Evolutionary conservation across 2,113 vertebrate genomes (phyloP).

Genomic region (Tachysurus vachellii): DNA sequence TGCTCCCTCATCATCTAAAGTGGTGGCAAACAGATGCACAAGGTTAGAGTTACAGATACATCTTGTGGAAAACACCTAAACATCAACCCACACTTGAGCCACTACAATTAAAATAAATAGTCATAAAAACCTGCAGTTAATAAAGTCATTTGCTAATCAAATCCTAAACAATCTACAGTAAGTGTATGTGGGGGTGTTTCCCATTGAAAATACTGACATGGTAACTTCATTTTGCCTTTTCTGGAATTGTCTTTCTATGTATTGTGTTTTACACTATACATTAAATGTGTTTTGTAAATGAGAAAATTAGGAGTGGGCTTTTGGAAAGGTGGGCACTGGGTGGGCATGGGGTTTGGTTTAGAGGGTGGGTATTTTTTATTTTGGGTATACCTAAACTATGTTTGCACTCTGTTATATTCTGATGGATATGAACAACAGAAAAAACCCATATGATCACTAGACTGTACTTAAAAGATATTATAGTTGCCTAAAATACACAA

Average conservation of each 20-base stretch:
- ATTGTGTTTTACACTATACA: too few species aligned
- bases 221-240: not conserved
- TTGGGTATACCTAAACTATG: too few species aligned
- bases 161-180: not conserved
- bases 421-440: too few species aligned
- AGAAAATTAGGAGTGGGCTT: too few species aligned
- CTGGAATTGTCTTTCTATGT: too few species aligned
- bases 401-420: too few species aligned
- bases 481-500: not conserved
- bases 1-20: conserved; percentile 84
- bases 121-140: not conserved
- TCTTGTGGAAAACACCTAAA: not conserved
- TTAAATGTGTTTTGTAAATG: too few species aligned
- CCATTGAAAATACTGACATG: not conserved
- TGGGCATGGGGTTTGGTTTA: too few species aligned
- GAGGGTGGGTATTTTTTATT: too few species aligned
- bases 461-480: not conserved
- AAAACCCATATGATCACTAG: not conserved
- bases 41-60: not conserved
- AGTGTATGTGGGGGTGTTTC: not conserved
- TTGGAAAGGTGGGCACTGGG: too few species aligned
- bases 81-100: not conserved
- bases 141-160: not conserved
- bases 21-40: not conserved
- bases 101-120: too few species aligned